A percentile compares a stretch with the other conserved stretches of the same genome.
Conservation (phyloP, 2,888 invertebrate genomes). For the Apodemia mormo region DNA sequence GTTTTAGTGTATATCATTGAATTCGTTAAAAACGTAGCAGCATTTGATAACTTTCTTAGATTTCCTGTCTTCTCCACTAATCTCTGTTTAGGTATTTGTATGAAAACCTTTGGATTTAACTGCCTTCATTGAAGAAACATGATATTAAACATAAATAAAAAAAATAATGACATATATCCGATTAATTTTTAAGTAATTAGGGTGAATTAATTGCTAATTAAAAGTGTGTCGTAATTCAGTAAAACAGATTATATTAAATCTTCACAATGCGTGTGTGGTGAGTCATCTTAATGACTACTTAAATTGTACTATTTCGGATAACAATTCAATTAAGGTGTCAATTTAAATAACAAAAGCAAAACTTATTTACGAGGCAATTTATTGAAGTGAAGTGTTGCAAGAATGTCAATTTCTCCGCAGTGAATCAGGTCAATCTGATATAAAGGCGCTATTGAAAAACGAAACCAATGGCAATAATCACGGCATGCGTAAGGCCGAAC, state of each 20-base stretch:
- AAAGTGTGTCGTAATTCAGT: background rate
- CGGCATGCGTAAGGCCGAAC: conserved; percentile 57
- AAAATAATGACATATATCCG: no score
- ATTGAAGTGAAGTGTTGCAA: conserved; percentile 50
- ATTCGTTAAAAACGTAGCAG: no score
- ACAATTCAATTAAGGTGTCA: conserved; percentile 27
- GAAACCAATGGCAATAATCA: conserved; percentile 73
- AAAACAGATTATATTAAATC: conserved; percentile 1
- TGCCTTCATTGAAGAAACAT: no score
- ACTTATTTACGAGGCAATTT: conserved; percentile 39
- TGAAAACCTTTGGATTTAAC: no score
- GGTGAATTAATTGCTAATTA: no score
- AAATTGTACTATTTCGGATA: conserved; percentile 14
- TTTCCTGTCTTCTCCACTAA: no score
- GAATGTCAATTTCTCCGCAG: conserved; percentile 71
- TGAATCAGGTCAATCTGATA: conserved; percentile 75
- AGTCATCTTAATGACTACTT: conserved; percentile 4
- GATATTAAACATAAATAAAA: no score
- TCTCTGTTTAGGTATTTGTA: no score
- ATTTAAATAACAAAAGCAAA: conserved; percentile 32
- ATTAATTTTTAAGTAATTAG: no score
- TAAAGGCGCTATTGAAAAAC: conserved; percentile 75
- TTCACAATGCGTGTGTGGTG: background rate
- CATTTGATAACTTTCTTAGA: no score
- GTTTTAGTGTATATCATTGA: no score